Evolutionary conservation across 2,797 vertebrate genomes (phyloP).

Genomic region (Chelonia mydas): DNA sequence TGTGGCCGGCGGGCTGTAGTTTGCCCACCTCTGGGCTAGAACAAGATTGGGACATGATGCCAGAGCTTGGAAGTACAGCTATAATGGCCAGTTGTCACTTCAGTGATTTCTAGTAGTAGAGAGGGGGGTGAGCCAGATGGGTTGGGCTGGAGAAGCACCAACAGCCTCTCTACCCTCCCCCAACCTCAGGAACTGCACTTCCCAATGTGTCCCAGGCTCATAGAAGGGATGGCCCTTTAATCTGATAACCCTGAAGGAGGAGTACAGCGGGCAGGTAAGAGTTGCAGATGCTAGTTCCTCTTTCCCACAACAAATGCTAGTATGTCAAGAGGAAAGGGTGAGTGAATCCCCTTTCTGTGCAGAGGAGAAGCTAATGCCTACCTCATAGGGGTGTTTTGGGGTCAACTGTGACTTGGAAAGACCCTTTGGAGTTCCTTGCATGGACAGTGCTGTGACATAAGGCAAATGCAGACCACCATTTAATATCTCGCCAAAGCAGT

Average conservation of each 20-base stretch:
- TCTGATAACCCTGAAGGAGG: neutral
- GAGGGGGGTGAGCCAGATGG: neutral
- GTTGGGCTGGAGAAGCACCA: neutral
- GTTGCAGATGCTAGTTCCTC: neutral
- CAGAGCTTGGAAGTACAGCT: neutral
- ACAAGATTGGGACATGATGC: rapidly evolving
- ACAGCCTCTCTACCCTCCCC: neutral
- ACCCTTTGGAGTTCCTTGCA: neutral
- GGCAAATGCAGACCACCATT: neutral
- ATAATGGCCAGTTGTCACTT: neutral
- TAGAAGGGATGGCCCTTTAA: neutral
- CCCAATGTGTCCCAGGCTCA: neutral
- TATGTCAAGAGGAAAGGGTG: neutral
- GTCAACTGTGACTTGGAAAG: neutral
- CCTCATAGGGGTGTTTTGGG: neutral
- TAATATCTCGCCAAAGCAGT: neutral
- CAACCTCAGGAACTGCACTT: neutral
- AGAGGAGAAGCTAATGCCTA: neutral
- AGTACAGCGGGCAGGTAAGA: neutral
- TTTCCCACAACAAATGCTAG: neutral
- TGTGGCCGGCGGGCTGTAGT: no score
- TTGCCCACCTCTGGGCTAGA: neutral
- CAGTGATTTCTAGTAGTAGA: neutral
- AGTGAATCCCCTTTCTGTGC: neutral
- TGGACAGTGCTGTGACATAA: neutral